Base-by-base conservation (phyloP, 1,140 invertebrate species). In the Megathymus violae region DNA sequence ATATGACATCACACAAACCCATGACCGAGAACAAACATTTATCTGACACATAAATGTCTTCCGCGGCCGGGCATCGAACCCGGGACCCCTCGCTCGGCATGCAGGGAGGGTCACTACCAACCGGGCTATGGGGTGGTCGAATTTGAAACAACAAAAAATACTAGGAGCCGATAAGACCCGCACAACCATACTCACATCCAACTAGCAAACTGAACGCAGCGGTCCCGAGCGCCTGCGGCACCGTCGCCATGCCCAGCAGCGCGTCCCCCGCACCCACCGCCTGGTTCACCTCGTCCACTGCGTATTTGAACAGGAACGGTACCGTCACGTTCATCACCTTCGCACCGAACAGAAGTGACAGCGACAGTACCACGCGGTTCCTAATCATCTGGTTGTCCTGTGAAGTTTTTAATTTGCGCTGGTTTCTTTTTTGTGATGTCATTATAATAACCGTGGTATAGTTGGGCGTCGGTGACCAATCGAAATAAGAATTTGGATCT, bases 251-350 rank as follows among this genome's bases (percentile, higher is more conserved):
- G 51, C 93, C 94, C 6, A 96, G 75, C 22, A 94, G 34, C 7
- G 91, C 89, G 47, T 92, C 91, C 0, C 92, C 92, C 17, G 84
- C 6, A 85, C 82, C 10, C 80, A 90, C 70, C 1, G 92, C 69
- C n/a, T 92, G 86, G 88, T 98, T 98, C 50, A 99, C 93, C 72
- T 94, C 95, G 88, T 99, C 98, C 44, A 99, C 93, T 0, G 95
- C 95, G 88, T 98, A 96, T 91, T 99, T 99, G 82, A 99, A 99
- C 47, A 99, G 92, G 91, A 99, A 99, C n/a, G 99, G 99, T 3
- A 99, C 98, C 67, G 94, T 92, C 1, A 99, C 97, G 83, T 98
- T 99, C 64, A 99, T 80, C 17, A 98, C 78, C 92, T 98, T 97
- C 16, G 97, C 96, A 34, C 95, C 94, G 44, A 96, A 93, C 19